These are phyloP conservation scores for Ahaetulla prasina DNA, from an alignment of 2,113 vertebrate genomes.

Conservation along the genomic window DNA sequence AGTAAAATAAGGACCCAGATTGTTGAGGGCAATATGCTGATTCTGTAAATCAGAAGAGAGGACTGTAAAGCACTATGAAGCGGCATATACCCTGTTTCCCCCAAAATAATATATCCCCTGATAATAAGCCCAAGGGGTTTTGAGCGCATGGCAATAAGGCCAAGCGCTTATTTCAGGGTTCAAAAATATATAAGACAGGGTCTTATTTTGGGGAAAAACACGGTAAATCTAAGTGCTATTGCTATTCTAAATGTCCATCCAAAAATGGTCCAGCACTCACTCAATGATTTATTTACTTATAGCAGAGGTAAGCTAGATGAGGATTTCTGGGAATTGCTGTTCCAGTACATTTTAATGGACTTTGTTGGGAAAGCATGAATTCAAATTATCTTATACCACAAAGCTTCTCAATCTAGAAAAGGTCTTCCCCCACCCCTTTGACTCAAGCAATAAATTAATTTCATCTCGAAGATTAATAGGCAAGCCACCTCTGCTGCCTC, in stretches of 20 bases:
- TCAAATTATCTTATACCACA: background rate
- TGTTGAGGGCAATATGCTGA: no score
- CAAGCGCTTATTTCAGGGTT: no score
- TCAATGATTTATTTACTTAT: background rate
- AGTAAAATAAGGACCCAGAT: no score
- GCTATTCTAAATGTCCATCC: background rate
- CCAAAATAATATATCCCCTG: no score
- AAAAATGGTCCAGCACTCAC: background rate
- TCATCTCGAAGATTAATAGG: constrained; percentile 7
- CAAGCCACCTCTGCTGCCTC: background rate
- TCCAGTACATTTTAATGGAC: background rate
- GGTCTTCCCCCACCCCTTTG: background rate
- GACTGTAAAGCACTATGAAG: no score
- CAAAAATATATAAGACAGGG: no score
- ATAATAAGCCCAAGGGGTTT: no score
- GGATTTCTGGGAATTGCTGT: background rate
- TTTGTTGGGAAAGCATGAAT: background rate
- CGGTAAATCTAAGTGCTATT: no score
- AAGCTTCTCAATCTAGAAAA: background rate
- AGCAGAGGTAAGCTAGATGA: background rate
- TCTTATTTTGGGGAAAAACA: no score
- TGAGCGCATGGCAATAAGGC: no score
- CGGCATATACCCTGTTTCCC: no score
- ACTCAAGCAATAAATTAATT: background rate
- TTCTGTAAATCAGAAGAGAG: no score